Base-by-base conservation (phyloP, 1,140 invertebrate genomes). In the Bemisia tabaci region DNA sequence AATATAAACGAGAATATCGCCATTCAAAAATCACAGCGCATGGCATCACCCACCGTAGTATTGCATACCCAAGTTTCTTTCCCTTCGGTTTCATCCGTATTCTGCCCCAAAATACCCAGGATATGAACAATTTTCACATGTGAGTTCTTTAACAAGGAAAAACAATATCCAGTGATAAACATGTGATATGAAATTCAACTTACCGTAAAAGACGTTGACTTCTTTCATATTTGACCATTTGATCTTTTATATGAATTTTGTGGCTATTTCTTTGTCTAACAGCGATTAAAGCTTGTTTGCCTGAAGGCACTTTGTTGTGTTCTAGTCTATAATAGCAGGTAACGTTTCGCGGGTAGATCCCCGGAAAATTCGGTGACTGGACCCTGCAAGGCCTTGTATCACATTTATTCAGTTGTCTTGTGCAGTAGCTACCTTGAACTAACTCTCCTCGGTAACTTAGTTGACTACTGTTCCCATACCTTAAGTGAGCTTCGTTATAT, bases 311-410 rank as follows among this genome's bases (percentile, higher is more conserved):
- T 74, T 83, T 80, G 68, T 81, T 83, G 72, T 88, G 86, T 73
- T 85, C 84, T 58, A 89, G 82, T 67, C 83, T 80, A 79, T 90
- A 93, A 74, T 87, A 86, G 77, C 90, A 93, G 65, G 88, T 90
- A 62, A 91, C 84, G 76, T 92, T 92, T 68, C 90, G 80, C 1
- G 89, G 90, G 78, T 92, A 92, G 63, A 92, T 85, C 22, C 90
- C 90, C 12, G 90, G 90, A 77, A 89, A 92, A 79, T 92, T 92
- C 2, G 90, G 90, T 22, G 88, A 90, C 78, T 91, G 89, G 39
- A 92, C 84, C 26, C 87, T 82, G 75, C 87, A 89, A 61, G 79
- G 77, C 59, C 80, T 75, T 12, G 82, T 79, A 69, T 85, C 82
- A 72, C 85, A 89, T 72, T 85, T 83, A 69, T 84, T 85, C 67